Evolutionary conservation across 2,888 invertebrate genomes (phyloP).

Genomic region (Chouioia cunea): DNA sequence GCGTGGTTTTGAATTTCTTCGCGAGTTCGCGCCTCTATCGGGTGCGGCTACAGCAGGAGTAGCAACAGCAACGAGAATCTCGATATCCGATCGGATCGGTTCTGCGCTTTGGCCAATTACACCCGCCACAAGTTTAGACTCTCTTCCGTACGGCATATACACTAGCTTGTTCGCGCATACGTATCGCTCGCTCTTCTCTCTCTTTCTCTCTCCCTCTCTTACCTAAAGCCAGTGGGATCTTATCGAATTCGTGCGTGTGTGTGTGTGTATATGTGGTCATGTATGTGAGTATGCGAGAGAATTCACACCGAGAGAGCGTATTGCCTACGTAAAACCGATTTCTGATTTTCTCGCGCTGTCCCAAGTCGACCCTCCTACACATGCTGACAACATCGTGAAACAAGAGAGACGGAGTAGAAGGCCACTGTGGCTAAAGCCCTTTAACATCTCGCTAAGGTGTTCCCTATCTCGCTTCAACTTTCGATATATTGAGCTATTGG

Average conservation of each 20-base stretch:
- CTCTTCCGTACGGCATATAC: background rate
- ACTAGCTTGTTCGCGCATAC: background rate
- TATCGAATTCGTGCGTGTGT: constrained; percentile 39
- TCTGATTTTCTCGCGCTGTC: constrained; percentile 48
- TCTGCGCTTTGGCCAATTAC: constrained; percentile 61
- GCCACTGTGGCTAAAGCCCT: background rate
- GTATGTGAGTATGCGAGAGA: too few relatives aligned
- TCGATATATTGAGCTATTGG: constrained; percentile 32
- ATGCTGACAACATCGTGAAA: constrained; percentile 24
- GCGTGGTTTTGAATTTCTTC: constrained; percentile 42
- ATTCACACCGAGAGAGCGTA: constrained; percentile 17
- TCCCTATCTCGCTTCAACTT: background rate
- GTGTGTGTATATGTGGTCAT: background rate
- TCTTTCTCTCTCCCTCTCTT: constrained; percentile 1
- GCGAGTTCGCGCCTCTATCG: constrained; percentile 16
- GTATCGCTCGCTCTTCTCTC: background rate
- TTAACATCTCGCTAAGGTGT: constrained; percentile 10
- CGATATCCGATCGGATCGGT: constrained; percentile 64
- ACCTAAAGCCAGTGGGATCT: constrained; percentile 35
- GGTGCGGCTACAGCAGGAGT: constrained; percentile 22
- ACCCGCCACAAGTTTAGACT: constrained; percentile 54
- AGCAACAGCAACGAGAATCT: constrained; percentile 60
- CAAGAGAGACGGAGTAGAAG: constrained; percentile 5
- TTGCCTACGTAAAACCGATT: constrained; percentile 53
- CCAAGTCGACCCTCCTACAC: background rate